Conservation (phyloP, 2,888 invertebrate species). For the Seladonia tumulorum region DNA sequence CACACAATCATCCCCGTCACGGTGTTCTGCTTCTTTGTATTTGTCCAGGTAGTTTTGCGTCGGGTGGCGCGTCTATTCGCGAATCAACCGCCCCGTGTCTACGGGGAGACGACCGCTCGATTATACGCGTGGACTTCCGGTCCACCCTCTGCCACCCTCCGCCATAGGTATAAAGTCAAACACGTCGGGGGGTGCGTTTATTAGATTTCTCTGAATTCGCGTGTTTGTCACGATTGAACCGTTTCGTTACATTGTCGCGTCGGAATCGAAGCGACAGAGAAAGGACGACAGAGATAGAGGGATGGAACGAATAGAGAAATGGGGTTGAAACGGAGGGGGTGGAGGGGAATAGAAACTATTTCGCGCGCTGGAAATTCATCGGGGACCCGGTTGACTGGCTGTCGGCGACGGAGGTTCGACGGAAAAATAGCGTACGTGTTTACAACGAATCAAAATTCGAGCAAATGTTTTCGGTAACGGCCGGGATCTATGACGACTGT, state of each 20-base stretch:
- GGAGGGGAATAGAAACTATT: neutral
- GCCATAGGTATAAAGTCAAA: neutral
- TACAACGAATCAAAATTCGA: slow-evolving; percentile 18
- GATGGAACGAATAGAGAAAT: neutral
- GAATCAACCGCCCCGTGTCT: slow-evolving; percentile 18
- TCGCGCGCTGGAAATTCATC: neutral
- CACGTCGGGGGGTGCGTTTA: slow-evolving; percentile 11
- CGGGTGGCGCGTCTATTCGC: slow-evolving; percentile 17
- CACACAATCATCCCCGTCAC: slow-evolving; percentile 4
- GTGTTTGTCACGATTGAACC: slow-evolving; percentile 31
- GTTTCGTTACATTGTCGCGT: neutral
- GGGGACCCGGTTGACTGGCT: neutral
- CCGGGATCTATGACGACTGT: neutral
- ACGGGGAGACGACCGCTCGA: slow-evolving; percentile 19
- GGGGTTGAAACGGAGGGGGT: neutral
- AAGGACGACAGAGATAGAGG: neutral
- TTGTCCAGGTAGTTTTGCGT: neutral
- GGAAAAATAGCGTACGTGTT: neutral
- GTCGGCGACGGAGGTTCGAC: neutral
- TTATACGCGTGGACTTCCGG: slow-evolving; percentile 8
- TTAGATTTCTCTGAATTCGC: slow-evolving; percentile 17
- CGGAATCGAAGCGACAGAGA: neutral
- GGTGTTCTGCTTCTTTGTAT: neutral
- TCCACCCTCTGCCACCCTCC: neutral
- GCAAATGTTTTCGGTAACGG: slow-evolving; percentile 16